Evolutionary conservation across 2,797 vertebrate genomes (phyloP).

Genomic region (Oceanodroma leucorhoa): DNA sequence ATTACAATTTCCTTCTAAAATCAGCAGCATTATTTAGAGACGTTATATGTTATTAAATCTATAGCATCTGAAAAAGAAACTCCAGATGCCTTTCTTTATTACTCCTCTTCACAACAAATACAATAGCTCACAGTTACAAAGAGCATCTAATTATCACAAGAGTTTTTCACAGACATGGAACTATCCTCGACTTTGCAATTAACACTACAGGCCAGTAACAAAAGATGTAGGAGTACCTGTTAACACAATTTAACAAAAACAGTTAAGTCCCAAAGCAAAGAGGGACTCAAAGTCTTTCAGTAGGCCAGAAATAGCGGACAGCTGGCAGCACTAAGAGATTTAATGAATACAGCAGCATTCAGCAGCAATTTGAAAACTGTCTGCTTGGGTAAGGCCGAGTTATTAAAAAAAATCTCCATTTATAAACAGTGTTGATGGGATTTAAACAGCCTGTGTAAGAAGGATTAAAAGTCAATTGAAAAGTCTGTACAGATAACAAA

Average conservation of each 20-base stretch:
- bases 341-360: conserved; percentile 14
- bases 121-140: not conserved
- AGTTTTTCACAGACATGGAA: not conserved
- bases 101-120: not conserved
- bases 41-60: not conserved
- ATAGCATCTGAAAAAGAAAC: conserved; percentile 9
- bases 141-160: not conserved
- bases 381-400: not conserved
- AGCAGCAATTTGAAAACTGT: conserved; percentile 18
- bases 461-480: conserved; percentile 42
- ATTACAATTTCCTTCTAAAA: conserved; percentile 28
- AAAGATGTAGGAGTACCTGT: not conserved
- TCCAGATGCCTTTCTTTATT: not conserved
- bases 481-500: conserved; percentile 27
- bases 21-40: not conserved
- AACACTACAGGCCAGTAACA: not conserved
- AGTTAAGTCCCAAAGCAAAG: not conserved
- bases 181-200: not conserved
- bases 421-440: conserved; percentile 25
- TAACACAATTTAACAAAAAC: not conserved
- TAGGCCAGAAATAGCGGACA: not conserved
- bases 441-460: conserved; percentile 9
- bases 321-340: not conserved
- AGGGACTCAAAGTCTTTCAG: not conserved
- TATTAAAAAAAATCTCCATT: conserved; percentile 10